Base-by-base conservation (phyloP, 2,888 invertebrate genomes). In the Drosophila mayaguana region DNA sequence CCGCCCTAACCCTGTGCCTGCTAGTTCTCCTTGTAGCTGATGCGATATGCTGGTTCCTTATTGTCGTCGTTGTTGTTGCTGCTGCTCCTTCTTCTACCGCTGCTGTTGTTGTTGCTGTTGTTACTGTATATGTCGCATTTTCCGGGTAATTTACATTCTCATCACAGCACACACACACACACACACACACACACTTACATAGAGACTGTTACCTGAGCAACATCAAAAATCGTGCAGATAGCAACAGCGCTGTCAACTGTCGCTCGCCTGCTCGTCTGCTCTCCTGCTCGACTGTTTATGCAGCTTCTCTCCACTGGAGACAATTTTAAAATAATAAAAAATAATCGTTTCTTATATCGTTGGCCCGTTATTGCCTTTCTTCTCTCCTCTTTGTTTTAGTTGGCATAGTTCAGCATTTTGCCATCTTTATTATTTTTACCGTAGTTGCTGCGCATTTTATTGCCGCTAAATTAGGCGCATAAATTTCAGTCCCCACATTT, bases 71-170 rank as follows among this genome's bases (percentile, higher is more conserved):
- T 45, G 56, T 3, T 56, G 42, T 9, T 42, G 1, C 28, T 40
- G 22, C 28, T 53, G 14, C 34, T 38, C 14, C 45, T 38, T 0
- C 38, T 38, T 0, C 38, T 38, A 6, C 16, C 16, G 12, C 14
- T 36, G 34, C 14, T 57, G 11, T 38, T 45, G 63, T 25, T 45
- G 65, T 34, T 57, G 63, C 54, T 65, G 45, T 62, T 68, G 62
- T 73, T 67, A 54, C 55, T 65, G 78, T 86, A 68, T 72, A 69
- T 84, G 82, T 87, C 81, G 80, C 78, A 87, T 84, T 86, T 88
- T 88, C 87, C 89, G 80, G 84, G 89, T 83, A 86, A 86, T 86
- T 86, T 88, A 89, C 87, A 86, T 86, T 83, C 84, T 78, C 82
- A 79, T 80, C 83, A 80, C 85, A 87, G 75, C 67, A 56, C 42